Conservation (phyloP, 2,888 invertebrate genomes). For the Erannis defoliaria region DNA sequence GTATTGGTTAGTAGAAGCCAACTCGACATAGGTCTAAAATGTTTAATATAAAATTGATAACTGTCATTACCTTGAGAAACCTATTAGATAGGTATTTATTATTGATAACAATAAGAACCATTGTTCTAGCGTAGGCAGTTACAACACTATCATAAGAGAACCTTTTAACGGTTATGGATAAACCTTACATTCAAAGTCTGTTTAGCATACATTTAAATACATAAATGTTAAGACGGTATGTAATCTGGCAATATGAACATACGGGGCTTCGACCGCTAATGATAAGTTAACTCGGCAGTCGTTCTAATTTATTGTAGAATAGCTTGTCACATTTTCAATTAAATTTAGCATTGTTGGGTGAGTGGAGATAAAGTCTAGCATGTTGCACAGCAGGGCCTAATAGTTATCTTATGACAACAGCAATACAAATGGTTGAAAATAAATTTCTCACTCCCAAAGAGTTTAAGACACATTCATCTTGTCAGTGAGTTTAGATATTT, state of each 20-base stretch:
- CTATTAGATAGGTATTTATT: neutral
- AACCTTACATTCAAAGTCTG: neutral
- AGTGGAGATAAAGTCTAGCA: neutral
- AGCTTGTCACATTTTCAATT: slow-evolving; percentile 5
- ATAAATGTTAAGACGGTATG: slow-evolving; percentile 57
- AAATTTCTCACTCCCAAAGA: no score
- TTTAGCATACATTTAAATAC: neutral
- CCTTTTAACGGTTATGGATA: neutral
- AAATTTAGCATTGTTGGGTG: slow-evolving; percentile 2
- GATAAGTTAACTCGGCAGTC: slow-evolving; percentile 67
- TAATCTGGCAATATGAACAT: slow-evolving; percentile 72
- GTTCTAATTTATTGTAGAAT: slow-evolving; percentile 32
- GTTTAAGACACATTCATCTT: neutral
- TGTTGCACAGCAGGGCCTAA: no score
- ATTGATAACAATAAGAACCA: neutral
- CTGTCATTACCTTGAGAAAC: neutral
- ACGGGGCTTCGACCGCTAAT: slow-evolving; percentile 76
- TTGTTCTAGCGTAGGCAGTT: neutral
- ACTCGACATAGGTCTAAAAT: slow-evolving; percentile 4
- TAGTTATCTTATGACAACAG: neutral
- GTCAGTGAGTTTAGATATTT: neutral
- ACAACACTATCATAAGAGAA: neutral
- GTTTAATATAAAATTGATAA: slow-evolving; percentile 5
- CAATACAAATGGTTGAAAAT: neutral
- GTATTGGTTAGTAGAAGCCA: slow-evolving; percentile 19